Percentiles rank a stretch among this genome's conserved stretches.
These are phyloP conservation scores for Acrobasis consociella DNA, from an alignment of 2,888 invertebrate species.

Conservation along the genomic window DNA sequence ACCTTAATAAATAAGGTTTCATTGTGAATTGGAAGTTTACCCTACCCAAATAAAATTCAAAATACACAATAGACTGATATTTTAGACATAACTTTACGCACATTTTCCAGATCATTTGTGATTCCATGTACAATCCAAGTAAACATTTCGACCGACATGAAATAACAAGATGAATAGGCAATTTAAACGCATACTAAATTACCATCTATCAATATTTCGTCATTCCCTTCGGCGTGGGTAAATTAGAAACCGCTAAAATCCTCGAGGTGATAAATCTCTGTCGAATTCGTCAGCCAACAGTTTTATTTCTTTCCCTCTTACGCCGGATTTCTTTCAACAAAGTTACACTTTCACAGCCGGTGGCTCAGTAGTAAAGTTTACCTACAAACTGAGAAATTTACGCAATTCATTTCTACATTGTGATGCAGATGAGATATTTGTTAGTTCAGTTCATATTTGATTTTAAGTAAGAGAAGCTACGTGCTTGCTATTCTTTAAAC, in stretches of 20 bases:
- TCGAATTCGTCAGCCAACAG: conserved; percentile 70
- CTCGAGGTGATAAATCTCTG: conserved; percentile 68
- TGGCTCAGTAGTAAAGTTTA: neutral
- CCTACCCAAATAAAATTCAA: no score
- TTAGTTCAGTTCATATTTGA: no score
- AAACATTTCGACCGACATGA: neutral
- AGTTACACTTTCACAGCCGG: conserved; percentile 41
- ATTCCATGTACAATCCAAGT: neutral
- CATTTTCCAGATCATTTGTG: neutral
- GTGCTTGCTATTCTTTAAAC: no score
- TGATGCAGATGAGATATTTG: no score
- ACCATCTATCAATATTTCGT: conserved; percentile 30
- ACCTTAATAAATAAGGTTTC: no score
- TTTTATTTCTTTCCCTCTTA: conserved; percentile 63
- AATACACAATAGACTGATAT: no score
- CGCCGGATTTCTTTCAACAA: conserved; percentile 56
- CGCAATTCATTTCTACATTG: no score
- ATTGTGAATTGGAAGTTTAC: no score
- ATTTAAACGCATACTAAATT: conserved; percentile 21
- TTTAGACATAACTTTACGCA: neutral
- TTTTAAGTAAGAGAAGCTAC: no score
- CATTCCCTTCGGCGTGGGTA: conserved; percentile 44
- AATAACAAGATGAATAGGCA: conserved; percentile 9
- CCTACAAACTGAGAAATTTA: neutral
- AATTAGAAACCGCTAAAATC: conserved; percentile 66